phyloP scores from a whole-genome alignment of 1,140 invertebrate genomes.

The Gryon sp. region DNA sequence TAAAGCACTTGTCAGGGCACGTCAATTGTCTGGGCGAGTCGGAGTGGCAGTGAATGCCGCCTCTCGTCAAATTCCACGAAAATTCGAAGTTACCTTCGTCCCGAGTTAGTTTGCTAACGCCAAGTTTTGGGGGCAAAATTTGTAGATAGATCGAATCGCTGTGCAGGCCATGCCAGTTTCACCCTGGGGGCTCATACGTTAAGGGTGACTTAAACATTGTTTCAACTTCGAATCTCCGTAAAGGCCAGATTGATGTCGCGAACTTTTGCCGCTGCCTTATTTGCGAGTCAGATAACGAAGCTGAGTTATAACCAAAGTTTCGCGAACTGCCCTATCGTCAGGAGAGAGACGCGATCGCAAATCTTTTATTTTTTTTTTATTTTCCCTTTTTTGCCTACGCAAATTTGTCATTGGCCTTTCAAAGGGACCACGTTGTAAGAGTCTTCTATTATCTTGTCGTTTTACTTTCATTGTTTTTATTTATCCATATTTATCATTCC shows the following conservation, averaged over 20 bases:
- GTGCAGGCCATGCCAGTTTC: conserved; percentile 57
- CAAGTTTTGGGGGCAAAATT: conserved; percentile 67
- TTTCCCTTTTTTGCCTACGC: conserved; percentile 46
- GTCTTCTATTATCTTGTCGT: conserved; percentile 22
- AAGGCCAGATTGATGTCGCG: conserved; percentile 79
- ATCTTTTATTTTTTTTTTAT: conserved; percentile 67
- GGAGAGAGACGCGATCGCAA: conserved; percentile 59
- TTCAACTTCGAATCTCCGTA: conserved; percentile 80
- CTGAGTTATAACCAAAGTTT: conserved; percentile 79
- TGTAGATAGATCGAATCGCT: conserved; percentile 75
- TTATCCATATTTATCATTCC: conserved; percentile 17
- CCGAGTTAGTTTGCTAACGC: conserved; percentile 55
- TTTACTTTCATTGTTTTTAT: too few species aligned
- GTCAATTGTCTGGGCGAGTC: conserved; percentile 57
- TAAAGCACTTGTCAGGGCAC: conserved; percentile 15
- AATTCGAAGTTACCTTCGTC: conserved; percentile 41
- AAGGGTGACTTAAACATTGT: conserved; percentile 79
- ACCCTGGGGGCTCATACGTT: conserved; percentile 78
- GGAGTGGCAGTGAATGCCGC: too few species aligned
- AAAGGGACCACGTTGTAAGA: conserved; percentile 21
- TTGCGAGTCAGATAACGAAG: conserved; percentile 81
- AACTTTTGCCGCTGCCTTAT: conserved; percentile 80
- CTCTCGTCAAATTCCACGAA: conserved; percentile 14
- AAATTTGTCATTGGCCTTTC: conserved; percentile 47
- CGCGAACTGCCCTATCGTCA: conserved; percentile 57